Percentiles rank a stretch among this genome's conserved stretches.
Conservation (phyloP, 2,113 vertebrate species). For the Nycticorax nycticorax region DNA sequence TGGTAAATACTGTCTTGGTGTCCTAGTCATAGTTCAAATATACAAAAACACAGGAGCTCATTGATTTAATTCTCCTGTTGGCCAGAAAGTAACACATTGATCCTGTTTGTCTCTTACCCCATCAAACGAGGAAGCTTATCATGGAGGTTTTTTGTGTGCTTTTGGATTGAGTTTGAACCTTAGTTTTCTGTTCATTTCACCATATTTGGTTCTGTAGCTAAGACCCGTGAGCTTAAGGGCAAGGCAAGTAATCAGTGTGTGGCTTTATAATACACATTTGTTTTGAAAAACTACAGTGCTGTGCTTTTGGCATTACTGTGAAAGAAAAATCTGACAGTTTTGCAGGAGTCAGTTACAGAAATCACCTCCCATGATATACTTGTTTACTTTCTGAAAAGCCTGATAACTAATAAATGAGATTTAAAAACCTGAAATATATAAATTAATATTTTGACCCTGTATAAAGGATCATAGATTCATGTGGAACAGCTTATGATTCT, state of each 20-base stretch:
- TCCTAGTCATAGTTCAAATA: neutral
- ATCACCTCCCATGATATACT: neutral
- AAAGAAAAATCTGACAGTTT: neutral
- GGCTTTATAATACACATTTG: neutral
- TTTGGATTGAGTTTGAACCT: neutral
- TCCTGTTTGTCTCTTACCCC: neutral
- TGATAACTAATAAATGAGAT: neutral
- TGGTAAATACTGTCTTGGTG: neutral
- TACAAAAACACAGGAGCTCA: neutral
- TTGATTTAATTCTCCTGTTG: neutral
- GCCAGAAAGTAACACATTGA: neutral
- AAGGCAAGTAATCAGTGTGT: neutral
- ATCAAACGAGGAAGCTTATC: neutral
- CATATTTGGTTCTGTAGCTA: neutral
- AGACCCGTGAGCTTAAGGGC: neutral
- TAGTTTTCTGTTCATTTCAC: neutral
- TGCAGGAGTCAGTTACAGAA: neutral
- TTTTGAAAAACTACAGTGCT: neutral
- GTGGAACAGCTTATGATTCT: neutral
- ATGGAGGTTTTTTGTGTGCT: neutral
- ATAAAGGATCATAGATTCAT: neutral
- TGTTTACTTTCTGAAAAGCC: neutral
- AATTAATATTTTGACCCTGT: neutral
- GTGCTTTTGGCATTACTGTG: neutral
- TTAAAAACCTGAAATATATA: neutral